Evolutionary conservation across 2,888 invertebrate species (phyloP).

Genomic region (Lasioglossum villosulum): DNA sequence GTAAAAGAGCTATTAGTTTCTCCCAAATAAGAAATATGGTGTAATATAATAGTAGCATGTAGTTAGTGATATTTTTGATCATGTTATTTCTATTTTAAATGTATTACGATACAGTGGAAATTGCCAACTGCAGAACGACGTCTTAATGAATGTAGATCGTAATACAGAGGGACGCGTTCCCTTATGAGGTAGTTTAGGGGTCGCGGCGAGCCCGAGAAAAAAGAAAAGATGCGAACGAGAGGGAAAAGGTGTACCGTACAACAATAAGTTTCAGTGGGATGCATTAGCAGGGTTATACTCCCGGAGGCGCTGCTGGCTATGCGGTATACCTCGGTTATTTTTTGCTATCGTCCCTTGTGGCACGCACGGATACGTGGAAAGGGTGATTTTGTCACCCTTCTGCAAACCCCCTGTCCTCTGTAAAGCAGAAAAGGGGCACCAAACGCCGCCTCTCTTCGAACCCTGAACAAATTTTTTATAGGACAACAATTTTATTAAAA

Average conservation of each 20-base stretch:
- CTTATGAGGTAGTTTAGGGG: slow-evolving; percentile 47
- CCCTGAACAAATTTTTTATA: not conserved
- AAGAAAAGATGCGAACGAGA: slow-evolving; percentile 22
- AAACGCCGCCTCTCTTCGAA: not conserved
- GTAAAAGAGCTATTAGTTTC: too few relatives aligned
- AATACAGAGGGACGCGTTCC: slow-evolving; percentile 61
- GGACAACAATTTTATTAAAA: not conserved
- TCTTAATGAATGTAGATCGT: slow-evolving; percentile 67
- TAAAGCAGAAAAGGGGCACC: not conserved
- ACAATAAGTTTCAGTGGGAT: slow-evolving; percentile 73
- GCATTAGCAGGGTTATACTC: slow-evolving; percentile 80
- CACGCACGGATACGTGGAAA: slow-evolving; percentile 60
- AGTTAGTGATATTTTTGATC: not conserved
- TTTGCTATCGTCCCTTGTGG: slow-evolving; percentile 77
- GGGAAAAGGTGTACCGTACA: slow-evolving; percentile 52
- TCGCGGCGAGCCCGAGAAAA: slow-evolving; percentile 31
- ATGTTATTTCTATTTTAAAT: not conserved
- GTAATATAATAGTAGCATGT: too few relatives aligned
- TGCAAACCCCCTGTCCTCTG: slow-evolving; percentile 15
- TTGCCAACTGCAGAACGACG: slow-evolving; percentile 16
- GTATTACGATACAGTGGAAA: not conserved
- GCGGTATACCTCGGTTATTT: slow-evolving; percentile 81
- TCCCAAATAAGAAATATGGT: too few relatives aligned
- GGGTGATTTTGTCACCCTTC: slow-evolving; percentile 55
- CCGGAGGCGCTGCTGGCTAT: slow-evolving; percentile 73